Base-by-base conservation (phyloP, 2,797 vertebrate species). In the Tachyglossus aculeatus region DNA sequence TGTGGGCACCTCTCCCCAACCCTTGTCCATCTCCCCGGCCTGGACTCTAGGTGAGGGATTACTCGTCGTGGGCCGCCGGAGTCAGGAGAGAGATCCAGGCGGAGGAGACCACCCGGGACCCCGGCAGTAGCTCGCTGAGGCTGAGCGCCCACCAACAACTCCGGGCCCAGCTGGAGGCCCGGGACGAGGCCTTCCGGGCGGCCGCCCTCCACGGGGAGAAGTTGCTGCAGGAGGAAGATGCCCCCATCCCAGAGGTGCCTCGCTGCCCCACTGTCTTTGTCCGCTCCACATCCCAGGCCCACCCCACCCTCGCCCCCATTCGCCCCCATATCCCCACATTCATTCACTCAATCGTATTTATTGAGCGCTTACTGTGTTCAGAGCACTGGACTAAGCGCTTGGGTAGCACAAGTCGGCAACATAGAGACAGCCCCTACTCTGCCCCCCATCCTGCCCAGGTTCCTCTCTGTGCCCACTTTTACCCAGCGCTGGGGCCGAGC, bases 81-180 rank as follows among this genome's bases (percentile, higher is more conserved):
- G 73, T 94, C 41, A 86, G 86, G 7, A 89, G 86, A 6, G 90
- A 90, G 24, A 95, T 98, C 88, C 87, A 88, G 29, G 91, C 85
- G 1, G 92, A 95, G 52, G 95, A 95, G 74, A 91, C 81, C 21
- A 91, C 94, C 76, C 90, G 92, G 5, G 94, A 95, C 27, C 85
- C 94, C 50, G 78, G 90, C 22, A 92, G 92, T 0, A 91, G 91
- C 21, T 87, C 86, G 55, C 83, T 95, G 38, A 93, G 92, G 71
- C 89, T 95, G 40, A 90, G 85, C 1, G 88, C 92, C 56, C 96
- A 96, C 22, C 94, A 93, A 41, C 92, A 95, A 79, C 90, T 98
- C 4, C 89, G 90, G 90, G 89, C 93, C 2, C 91, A 97, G 88
- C 94, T 97, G 15, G 90, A 95, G 62, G 91, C 93, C 32, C 80